Conservation (phyloP, 2,113 vertebrate genomes). For the Tetrax tetrax region DNA sequence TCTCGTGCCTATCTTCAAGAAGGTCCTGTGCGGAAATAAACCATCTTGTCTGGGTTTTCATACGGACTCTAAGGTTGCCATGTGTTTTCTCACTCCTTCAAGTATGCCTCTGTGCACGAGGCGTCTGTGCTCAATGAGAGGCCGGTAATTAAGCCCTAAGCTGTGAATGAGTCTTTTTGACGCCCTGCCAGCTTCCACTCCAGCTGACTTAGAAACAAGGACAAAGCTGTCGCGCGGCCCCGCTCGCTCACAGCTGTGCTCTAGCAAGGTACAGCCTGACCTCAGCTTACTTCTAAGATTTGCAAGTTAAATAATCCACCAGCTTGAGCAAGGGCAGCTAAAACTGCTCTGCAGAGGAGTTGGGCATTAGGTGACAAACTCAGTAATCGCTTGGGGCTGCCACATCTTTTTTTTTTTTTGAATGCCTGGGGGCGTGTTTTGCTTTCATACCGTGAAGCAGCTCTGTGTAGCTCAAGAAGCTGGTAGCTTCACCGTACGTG, state of each 20-base stretch:
- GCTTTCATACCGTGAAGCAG: not conserved
- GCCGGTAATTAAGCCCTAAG: constrained; percentile 16
- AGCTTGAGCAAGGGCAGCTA: not conserved
- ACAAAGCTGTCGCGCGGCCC: not conserved
- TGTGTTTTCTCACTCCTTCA: not conserved
- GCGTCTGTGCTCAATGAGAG: not conserved
- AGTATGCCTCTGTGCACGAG: not conserved
- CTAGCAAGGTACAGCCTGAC: not conserved
- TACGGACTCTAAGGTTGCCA: not conserved
- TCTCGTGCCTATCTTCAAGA: not conserved
- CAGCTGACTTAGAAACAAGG: constrained; percentile 17
- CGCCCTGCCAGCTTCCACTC: not conserved
- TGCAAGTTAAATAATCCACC: not conserved
- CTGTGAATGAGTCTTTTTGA: constrained; percentile 21
- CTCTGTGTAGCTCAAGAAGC: not conserved
- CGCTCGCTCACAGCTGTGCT: not conserved
- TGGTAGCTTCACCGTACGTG: not conserved
- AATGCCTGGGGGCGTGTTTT: not conserved
- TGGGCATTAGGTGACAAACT: not conserved
- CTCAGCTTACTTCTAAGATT: not conserved
- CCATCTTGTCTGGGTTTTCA: not conserved
- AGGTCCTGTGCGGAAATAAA: not conserved
- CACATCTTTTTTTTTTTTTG: accelerated
- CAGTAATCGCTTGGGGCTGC: not conserved
- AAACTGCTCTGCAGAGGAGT: not conserved